Percentiles rank a stretch among this genome's conserved stretches.
Evolutionary conservation across 2,797 vertebrate species (phyloP).

Genomic region (Nyctalus aviator): DNA sequence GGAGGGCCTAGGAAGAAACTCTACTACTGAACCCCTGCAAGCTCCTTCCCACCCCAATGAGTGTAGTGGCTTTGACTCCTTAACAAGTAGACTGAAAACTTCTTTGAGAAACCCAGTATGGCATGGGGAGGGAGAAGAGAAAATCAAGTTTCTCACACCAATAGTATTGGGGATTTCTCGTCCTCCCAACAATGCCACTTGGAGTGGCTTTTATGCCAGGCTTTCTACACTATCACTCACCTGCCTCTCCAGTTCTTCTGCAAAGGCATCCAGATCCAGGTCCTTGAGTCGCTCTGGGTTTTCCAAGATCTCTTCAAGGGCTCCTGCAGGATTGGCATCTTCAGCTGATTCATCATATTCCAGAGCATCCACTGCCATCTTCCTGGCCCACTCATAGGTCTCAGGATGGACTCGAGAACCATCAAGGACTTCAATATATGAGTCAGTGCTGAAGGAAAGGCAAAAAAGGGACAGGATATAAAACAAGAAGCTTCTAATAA

Average conservation of each 20-base stretch:
- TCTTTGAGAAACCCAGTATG: neutral
- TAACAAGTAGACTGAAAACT: neutral
- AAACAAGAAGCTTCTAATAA: conserved; percentile 50
- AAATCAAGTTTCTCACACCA: neutral
- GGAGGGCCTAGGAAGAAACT: neutral
- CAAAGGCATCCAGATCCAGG: conserved; percentile 98
- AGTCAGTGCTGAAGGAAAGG: conserved; percentile 93
- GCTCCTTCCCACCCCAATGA: neutral
- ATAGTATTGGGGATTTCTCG: neutral
- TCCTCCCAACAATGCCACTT: neutral
- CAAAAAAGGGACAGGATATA: conserved; percentile 70
- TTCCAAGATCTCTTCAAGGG: conserved; percentile 98
- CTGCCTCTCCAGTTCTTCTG: conserved; percentile 99
- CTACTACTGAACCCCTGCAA: neutral
- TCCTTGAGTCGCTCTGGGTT: conserved; percentile 99
- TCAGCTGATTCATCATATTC: conserved; percentile 99
- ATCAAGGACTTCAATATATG: conserved; percentile 98
- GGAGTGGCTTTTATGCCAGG: neutral
- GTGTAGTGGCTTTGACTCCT: neutral
- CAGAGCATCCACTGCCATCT: conserved; percentile 99
- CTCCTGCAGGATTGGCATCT: conserved; percentile 98
- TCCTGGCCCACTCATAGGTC: conserved; percentile 99
- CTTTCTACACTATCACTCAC: conserved; percentile 82
- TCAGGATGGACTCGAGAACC: conserved; percentile 99
- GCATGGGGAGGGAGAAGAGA: neutral